phyloP scores from a whole-genome alignment of 2,797 vertebrate genomes.

The Prunella strophiata region DNA sequence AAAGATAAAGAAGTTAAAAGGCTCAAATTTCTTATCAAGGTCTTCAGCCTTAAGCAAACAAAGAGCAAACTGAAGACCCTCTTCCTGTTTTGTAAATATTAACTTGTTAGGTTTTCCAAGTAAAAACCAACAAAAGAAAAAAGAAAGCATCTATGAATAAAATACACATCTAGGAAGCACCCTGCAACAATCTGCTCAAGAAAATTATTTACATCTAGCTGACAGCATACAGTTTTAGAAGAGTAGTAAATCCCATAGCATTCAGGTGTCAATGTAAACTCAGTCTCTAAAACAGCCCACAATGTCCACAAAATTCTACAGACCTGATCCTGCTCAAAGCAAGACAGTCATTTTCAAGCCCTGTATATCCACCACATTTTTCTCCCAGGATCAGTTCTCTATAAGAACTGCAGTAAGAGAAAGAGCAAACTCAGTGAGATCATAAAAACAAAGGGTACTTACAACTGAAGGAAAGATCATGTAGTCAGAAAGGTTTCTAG shows the following conservation, averaged over 20 bases:
- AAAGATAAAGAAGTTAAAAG: neutral
- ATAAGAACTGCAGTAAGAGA: neutral
- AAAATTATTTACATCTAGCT: neutral
- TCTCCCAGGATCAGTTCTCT: neutral
- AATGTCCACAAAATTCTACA: neutral
- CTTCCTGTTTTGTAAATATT: neutral
- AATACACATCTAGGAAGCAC: neutral
- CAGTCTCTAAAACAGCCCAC: neutral
- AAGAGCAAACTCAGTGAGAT: neutral
- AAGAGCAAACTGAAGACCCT: neutral
- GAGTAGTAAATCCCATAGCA: neutral
- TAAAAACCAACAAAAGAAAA: neutral
- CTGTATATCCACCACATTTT: neutral
- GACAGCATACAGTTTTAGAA: neutral
- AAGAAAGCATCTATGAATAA: neutral
- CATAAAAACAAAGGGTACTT: neutral
- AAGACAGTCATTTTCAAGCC: neutral
- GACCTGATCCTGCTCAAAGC: neutral
- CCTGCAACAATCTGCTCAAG: neutral
- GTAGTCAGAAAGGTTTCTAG: neutral
- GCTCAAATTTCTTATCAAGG: neutral
- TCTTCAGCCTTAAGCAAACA: neutral
- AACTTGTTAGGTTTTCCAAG: neutral
- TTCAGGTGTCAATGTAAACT: neutral
- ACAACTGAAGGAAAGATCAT: neutral